These are phyloP conservation scores for Styela clava DNA, from an alignment of 23 tunicate genomes.

Conservation along the genomic window DNA sequence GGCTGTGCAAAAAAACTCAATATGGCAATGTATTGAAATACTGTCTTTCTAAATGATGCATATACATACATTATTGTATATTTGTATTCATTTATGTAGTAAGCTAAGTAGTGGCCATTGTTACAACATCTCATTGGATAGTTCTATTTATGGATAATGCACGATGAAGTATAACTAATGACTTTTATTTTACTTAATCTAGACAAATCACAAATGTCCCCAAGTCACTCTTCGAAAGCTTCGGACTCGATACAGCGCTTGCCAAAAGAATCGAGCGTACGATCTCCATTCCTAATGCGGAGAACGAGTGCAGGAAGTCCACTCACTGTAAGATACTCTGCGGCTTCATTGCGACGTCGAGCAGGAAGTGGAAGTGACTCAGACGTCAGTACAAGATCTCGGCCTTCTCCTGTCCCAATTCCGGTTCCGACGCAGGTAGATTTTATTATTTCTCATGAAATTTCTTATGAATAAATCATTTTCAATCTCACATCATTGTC, in stretches of 20 bases:
- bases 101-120: too few species aligned
- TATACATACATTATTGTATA: too few species aligned
- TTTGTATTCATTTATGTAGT: too few species aligned
- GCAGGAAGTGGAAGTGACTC: slow-evolving; percentile 24
- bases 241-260: not conserved
- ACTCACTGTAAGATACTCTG: slow-evolving; percentile 21
- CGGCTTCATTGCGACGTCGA: not conserved
- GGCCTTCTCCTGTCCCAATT: slow-evolving; percentile 50
- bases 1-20: too few species aligned
- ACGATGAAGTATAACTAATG: too few species aligned
- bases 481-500: too few species aligned
- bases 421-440: slow-evolving; percentile 80
- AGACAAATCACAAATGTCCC: not conserved
- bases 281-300: slow-evolving; percentile 22
- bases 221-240: not conserved
- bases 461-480: too few species aligned
- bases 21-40: too few species aligned
- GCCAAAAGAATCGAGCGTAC: not conserved
- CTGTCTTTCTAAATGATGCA: too few species aligned
- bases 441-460: not conserved
- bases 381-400: slow-evolving; percentile 6
- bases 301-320: slow-evolving; percentile 22
- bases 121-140: too few species aligned
- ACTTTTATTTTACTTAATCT: not conserved
- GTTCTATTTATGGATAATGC: too few species aligned